phyloP scores from a whole-genome alignment of 2,888 invertebrate genomes.

The Aproaerema taeniolella region DNA sequence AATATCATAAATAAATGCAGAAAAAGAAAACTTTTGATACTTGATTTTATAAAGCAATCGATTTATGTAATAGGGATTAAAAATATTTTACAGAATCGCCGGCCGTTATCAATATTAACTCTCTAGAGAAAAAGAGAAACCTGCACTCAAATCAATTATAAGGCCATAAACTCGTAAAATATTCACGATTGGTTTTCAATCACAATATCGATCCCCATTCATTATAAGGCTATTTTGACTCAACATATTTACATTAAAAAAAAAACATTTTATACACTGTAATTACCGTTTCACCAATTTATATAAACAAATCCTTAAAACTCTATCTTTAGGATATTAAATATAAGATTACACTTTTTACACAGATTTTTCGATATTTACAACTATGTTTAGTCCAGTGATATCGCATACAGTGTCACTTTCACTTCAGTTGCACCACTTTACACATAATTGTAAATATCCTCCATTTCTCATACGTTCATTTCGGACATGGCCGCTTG shows the following conservation, averaged over 20 bases:
- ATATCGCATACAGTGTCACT: slow-evolving; percentile 33
- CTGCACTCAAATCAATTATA: no score
- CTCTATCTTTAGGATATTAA: slow-evolving; percentile 38
- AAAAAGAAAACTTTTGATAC: no score
- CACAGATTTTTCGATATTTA: slow-evolving; percentile 58
- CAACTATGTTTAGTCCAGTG: slow-evolving; percentile 62
- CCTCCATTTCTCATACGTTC: slow-evolving; percentile 87
- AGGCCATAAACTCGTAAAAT: no score
- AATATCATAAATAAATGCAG: no score
- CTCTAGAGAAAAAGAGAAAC: no score
- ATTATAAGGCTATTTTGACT: no score
- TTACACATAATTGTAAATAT: slow-evolving; percentile 78
- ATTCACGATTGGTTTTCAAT: no score
- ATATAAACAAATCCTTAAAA: slow-evolving; percentile 34
- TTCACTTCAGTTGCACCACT: slow-evolving; percentile 49
- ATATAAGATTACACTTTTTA: slow-evolving; percentile 36
- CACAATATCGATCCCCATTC: no score
- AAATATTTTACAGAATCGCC: no score
- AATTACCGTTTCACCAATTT: slow-evolving; percentile 19
- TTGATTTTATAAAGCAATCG: no score
- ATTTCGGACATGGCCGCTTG: slow-evolving; percentile 92
- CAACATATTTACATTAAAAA: slow-evolving; percentile 16
- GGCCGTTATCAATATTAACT: no score
- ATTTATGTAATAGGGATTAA: no score
- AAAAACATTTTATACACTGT: slow-evolving; percentile 20